Conservation (phyloP, 2,797 vertebrate species). For the Dicrostonyx torquatus region DNA sequence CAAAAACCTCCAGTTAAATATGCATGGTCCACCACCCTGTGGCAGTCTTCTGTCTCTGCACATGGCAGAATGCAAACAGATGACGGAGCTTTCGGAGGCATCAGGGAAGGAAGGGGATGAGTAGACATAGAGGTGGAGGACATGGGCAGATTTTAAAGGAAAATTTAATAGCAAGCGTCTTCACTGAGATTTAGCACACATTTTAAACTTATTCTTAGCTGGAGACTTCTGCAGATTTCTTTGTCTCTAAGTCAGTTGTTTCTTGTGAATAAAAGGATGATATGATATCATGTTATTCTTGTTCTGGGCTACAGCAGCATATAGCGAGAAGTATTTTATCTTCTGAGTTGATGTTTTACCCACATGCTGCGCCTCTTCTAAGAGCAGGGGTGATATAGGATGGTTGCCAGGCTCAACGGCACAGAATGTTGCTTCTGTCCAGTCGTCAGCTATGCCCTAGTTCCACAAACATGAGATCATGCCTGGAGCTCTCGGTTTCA, state of each 20-base stretch:
- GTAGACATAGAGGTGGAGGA: constrained; percentile 58
- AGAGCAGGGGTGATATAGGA: neutral
- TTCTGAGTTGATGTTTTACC: constrained; percentile 53
- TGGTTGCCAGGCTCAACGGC: neutral
- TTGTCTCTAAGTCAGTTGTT: constrained; percentile 9
- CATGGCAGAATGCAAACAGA: constrained; percentile 76
- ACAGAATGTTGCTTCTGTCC: constrained; percentile 53
- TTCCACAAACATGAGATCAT: constrained; percentile 53
- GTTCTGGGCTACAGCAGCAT: neutral
- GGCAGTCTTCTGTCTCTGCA: constrained; percentile 92
- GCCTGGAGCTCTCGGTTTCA: constrained; percentile 46
- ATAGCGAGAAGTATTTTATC: neutral
- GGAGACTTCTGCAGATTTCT: constrained; percentile 35
- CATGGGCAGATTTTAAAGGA: constrained; percentile 67
- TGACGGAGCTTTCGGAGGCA: neutral
- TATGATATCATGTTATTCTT: constrained; percentile 22
- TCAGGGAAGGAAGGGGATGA: constrained; percentile 56
- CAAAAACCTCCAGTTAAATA: constrained; percentile 88
- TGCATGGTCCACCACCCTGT: constrained; percentile 95
- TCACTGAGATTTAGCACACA: neutral
- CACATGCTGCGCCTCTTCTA: neutral
- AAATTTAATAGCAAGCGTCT: constrained; percentile 61
- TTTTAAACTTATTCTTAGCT: constrained; percentile 18
- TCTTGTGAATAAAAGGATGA: constrained; percentile 5
- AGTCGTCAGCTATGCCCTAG: neutral